These are phyloP conservation scores for Tigriopus japonicus DNA, from an alignment of 1,140 invertebrate species.

Conservation along the genomic window DNA sequence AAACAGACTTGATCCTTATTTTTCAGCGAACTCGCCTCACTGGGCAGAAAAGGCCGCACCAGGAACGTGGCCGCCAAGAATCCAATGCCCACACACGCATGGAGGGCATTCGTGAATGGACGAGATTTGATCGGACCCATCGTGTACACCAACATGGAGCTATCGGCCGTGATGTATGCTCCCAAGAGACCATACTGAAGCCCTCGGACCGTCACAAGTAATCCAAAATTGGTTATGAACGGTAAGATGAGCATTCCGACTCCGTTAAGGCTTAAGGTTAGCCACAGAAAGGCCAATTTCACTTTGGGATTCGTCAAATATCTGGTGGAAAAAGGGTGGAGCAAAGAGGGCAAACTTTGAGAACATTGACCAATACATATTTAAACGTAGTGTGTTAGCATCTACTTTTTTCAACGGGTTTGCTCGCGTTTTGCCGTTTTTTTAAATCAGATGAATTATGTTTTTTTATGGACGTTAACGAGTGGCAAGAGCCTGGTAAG, in stretches of 20 bases:
- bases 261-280: background rate
- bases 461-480: too few relatives aligned
- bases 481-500: too few relatives aligned
- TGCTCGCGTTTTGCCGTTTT: too few relatives aligned
- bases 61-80: slow-evolving; percentile 8
- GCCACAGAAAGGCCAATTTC: background rate
- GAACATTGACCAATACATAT: too few relatives aligned
- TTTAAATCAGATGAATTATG: too few relatives aligned
- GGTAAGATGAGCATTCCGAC: slow-evolving; percentile 1
- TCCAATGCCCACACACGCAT: slow-evolving; percentile 3
- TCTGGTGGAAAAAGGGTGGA: background rate
- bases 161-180: slow-evolving; percentile 13
- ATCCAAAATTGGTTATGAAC: background rate
- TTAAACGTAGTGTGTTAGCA: too few relatives aligned
- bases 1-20: background rate
- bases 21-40: background rate
- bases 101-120: slow-evolving; percentile 12
- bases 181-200: slow-evolving; percentile 4
- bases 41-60: slow-evolving; percentile 4
- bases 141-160: slow-evolving; percentile 2
- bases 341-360: too few relatives aligned
- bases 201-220: background rate
- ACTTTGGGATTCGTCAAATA: background rate
- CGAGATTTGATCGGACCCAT: slow-evolving; percentile 9
- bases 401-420: too few relatives aligned